Evolutionary conservation across 2,888 invertebrate species (phyloP).

Genomic region (Netelia virgata): DNA sequence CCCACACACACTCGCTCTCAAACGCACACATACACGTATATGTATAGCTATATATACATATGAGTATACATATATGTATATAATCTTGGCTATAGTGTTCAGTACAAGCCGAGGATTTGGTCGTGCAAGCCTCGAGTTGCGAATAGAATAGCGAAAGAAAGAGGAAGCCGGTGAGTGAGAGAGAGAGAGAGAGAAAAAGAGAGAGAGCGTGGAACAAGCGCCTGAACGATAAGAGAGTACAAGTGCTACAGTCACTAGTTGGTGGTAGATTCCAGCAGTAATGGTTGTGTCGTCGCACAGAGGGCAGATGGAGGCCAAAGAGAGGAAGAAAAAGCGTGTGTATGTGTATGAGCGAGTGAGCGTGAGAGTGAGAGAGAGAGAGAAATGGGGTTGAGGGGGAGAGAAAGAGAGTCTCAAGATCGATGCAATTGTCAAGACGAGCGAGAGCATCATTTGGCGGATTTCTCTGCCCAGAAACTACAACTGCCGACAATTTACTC

Average conservation of each 20-base stretch:
- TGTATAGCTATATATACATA: background rate
- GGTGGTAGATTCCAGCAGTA: slow-evolving; percentile 44
- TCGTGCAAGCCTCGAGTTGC: background rate
- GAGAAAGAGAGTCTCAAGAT: slow-evolving; percentile 20
- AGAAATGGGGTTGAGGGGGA: slow-evolving; percentile 13
- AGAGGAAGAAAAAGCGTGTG: slow-evolving; percentile 9
- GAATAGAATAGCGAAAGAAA: slow-evolving; percentile 1
- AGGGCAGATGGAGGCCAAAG: slow-evolving; percentile 44
- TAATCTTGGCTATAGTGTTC: too few species aligned
- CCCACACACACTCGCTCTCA: slow-evolving; percentile 31
- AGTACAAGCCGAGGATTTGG: background rate
- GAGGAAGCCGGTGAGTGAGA: background rate
- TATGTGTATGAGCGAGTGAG: slow-evolving; percentile 9
- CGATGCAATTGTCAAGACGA: slow-evolving; percentile 60
- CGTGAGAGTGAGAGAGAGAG: slow-evolving; percentile 23
- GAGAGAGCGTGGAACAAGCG: slow-evolving; percentile 15
- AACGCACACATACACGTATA: background rate
- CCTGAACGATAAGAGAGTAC: slow-evolving; percentile 48
- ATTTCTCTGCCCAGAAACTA: slow-evolving; percentile 48
- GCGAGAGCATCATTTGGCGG: slow-evolving; percentile 52
- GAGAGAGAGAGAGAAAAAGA: too few species aligned
- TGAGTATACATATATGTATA: background rate
- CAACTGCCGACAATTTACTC: slow-evolving; percentile 40
- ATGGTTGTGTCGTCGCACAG: slow-evolving; percentile 39
- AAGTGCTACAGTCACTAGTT: slow-evolving; percentile 44